Conservation (phyloP, 2,888 invertebrate genomes). For the Pachymerium ferrugineum region DNA sequence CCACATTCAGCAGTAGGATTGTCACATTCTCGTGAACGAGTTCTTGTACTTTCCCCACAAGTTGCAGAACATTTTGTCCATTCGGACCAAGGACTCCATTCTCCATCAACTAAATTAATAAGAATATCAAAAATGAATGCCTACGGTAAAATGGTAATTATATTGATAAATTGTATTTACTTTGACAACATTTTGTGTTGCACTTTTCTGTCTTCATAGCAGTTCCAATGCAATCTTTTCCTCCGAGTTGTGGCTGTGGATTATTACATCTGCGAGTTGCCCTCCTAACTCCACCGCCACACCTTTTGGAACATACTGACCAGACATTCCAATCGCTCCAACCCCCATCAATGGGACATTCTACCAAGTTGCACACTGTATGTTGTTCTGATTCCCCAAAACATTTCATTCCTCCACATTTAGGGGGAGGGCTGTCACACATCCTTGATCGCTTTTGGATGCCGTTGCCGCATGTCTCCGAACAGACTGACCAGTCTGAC, state of each 20-base stretch:
- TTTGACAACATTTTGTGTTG: not conserved
- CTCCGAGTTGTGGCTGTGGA: slow-evolving; percentile 48
- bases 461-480: slow-evolving; percentile 46
- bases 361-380: not conserved
- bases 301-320: slow-evolving; percentile 46
- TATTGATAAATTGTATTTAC: not conserved
- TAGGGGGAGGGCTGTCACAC: slow-evolving; percentile 46
- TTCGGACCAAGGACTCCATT: slow-evolving; percentile 49
- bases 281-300: slow-evolving; percentile 45
- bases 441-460: slow-evolving; percentile 41
- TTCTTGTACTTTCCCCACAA: slow-evolving; percentile 49
- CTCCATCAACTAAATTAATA: slow-evolving; percentile 38
- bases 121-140: not conserved
- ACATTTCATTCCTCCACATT: slow-evolving; percentile 49
- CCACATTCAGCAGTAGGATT: slow-evolving; percentile 48
- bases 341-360: slow-evolving; percentile 39
- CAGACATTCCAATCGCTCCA: slow-evolving; percentile 50
- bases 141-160: slow-evolving; percentile 38
- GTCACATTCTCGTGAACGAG: slow-evolving; percentile 48
- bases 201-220: not conserved
- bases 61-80: slow-evolving; percentile 50
- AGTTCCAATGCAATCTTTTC: slow-evolving; percentile 46
- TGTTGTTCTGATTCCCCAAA: slow-evolving; percentile 43
- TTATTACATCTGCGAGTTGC: slow-evolving; percentile 44
- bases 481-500: slow-evolving; percentile 47